A percentile compares a stretch with the other conserved stretches of the same genome.
Conservation (phyloP, 2,888 invertebrate species). For the Cryptocephalus primarius region DNA sequence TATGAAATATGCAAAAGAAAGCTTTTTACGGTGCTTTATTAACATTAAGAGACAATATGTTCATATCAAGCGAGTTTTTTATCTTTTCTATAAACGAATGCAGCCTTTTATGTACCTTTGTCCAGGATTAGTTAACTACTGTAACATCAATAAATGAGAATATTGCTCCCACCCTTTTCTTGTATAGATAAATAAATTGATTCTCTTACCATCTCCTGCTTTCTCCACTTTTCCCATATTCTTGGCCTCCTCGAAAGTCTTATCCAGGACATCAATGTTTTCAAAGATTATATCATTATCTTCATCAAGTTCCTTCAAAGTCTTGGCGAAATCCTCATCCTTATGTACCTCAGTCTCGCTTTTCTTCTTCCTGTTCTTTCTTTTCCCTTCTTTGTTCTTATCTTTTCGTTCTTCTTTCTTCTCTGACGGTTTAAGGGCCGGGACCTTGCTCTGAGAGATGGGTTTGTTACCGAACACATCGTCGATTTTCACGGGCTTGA, state of each 20-base stretch:
- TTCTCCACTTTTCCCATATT: no score
- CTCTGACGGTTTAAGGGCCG: constrained; percentile 13
- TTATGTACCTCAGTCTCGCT: constrained; percentile 45
- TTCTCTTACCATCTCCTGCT: background rate
- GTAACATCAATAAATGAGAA: no score
- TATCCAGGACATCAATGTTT: constrained; percentile 26
- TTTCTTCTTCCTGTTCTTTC: constrained; percentile 18
- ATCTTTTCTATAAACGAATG: no score
- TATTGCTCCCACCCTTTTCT: no score
- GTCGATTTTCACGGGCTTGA: constrained; percentile 38
- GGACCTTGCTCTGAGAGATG: constrained; percentile 42
- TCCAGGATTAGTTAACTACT: no score
- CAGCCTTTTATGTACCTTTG: no score
- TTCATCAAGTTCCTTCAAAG: constrained; percentile 52
- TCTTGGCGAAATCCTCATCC: constrained; percentile 61
- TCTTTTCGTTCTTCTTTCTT: constrained; percentile 21
- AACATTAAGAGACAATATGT: no score
- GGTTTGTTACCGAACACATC: constrained; percentile 52
- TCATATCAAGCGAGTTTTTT: no score
- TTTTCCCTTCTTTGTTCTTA: constrained; percentile 26
- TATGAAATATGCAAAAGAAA: no score
- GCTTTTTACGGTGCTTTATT: no score
- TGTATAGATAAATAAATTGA: no score
- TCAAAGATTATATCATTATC: constrained; percentile 42
- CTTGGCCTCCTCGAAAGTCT: constrained; percentile 23